phyloP scores from a whole-genome alignment of 2,888 invertebrate species.

The Xestia xanthographa region DNA sequence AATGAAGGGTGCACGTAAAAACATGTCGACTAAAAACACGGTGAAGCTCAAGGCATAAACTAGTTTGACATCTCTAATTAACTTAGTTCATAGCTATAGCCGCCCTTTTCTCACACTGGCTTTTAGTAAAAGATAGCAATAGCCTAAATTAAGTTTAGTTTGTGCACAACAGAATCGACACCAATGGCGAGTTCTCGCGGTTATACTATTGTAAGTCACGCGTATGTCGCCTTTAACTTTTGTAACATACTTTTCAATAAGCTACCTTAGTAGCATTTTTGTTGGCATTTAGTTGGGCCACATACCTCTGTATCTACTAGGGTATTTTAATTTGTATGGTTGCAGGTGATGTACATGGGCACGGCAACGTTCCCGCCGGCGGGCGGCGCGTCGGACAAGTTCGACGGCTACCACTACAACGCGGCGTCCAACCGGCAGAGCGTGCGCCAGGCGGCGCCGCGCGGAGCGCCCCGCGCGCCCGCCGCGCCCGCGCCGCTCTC shows the following conservation, averaged over 20 bases:
- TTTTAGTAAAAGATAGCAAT: no score
- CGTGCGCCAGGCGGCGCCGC: slow-evolving; percentile 82
- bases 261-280: no score
- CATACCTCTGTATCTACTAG: no score
- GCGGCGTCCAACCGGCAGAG: slow-evolving; percentile 86
- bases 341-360: slow-evolving; percentile 89
- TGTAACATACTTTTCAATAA: neutral
- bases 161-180: no score
- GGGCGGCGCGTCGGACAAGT: slow-evolving; percentile 78
- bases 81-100: no score
- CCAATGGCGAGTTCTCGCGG: neutral
- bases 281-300: no score
- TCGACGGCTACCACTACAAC: slow-evolving; percentile 89
- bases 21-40: no score
- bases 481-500: slow-evolving; percentile 71
- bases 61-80: no score
- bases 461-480: slow-evolving; percentile 71
- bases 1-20: no score
- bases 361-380: slow-evolving; percentile 84
- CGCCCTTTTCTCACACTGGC: no score
- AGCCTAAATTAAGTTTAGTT: no score
- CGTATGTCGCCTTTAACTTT: neutral
- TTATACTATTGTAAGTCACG: neutral
- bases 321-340: neutral
- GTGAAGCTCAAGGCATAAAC: no score